phyloP scores from a whole-genome alignment of 2,113 vertebrate species.

The Elachura formosa region DNA sequence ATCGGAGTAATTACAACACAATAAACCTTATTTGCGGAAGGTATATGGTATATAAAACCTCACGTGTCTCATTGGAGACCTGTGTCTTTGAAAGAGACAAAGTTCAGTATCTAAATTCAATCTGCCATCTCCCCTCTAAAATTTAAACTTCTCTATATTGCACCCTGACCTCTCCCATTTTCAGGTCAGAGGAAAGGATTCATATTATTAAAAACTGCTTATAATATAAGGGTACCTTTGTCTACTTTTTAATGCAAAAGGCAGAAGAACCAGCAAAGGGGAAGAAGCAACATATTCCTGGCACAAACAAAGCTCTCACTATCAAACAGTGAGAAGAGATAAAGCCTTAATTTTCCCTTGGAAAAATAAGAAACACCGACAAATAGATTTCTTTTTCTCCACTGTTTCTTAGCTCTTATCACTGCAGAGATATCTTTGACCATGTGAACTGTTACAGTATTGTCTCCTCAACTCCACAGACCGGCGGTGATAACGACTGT shows the following conservation, averaged over 20 bases:
- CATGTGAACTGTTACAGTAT: not conserved
- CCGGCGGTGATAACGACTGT: accelerated
- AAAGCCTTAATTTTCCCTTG: not conserved
- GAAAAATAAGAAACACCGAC: not conserved
- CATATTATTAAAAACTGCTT: accelerated
- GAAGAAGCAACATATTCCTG: not conserved
- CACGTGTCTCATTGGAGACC: not conserved
- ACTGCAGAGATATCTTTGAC: not conserved
- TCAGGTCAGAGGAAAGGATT: not conserved
- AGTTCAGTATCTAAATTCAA: not conserved
- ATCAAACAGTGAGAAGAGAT: not conserved
- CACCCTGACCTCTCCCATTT: not conserved
- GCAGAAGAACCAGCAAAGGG: not conserved
- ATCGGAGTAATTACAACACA: not conserved
- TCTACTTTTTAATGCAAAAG: not conserved
- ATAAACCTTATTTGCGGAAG: not conserved
- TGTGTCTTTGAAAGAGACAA: not conserved
- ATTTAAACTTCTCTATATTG: not conserved
- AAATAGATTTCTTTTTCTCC: not conserved
- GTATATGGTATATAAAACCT: not conserved
- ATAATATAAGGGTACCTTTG: not conserved
- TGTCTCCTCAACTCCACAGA: not conserved
- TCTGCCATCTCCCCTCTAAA: not conserved
- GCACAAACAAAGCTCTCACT: not conserved
- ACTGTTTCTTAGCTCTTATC: not conserved